A percentile compares a stretch with the other conserved stretches of the same genome.
These are phyloP conservation scores for Hoplodrina ambigua DNA, from an alignment of 2,888 invertebrate species.

Conservation along the genomic window DNA sequence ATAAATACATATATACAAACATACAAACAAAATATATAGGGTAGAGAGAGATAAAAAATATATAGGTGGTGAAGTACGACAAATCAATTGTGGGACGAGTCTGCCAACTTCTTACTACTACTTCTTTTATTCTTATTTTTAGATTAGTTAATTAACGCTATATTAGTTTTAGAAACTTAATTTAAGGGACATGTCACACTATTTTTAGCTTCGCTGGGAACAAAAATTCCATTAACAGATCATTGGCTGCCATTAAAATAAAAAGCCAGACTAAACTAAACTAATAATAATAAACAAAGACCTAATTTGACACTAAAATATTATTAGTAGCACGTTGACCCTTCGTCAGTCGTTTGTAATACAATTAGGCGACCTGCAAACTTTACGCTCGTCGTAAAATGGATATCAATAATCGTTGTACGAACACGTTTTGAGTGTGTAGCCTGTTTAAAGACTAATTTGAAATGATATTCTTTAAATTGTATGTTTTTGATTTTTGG, in stretches of 20 bases:
- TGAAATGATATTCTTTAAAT: conserved; percentile 31
- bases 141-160: too few species aligned
- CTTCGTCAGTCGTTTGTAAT: conserved; percentile 13
- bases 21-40: too few species aligned
- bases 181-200: not conserved
- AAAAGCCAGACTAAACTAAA: conserved; percentile 15
- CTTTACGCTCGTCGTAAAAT: conserved; percentile 46
- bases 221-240: conserved; percentile 31
- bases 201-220: conserved; percentile 14
- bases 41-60: too few species aligned
- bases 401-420: conserved; percentile 44
- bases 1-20: too few species aligned
- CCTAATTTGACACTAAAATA: conserved; percentile 41
- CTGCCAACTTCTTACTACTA: too few species aligned
- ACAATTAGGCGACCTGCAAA: conserved; percentile 49
- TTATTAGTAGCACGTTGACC: conserved; percentile 53
- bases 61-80: too few species aligned
- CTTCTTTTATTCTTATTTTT: too few species aligned
- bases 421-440: conserved; percentile 40
- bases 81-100: too few species aligned
- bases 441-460: conserved; percentile 42
- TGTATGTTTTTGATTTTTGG: conserved; percentile 21
- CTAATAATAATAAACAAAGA: conserved; percentile 56
- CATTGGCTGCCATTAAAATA: conserved; percentile 21
- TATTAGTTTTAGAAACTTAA: not conserved